Base-by-base conservation (phyloP, 2,888 invertebrate genomes). In the Prenolepis imparis region DNA sequence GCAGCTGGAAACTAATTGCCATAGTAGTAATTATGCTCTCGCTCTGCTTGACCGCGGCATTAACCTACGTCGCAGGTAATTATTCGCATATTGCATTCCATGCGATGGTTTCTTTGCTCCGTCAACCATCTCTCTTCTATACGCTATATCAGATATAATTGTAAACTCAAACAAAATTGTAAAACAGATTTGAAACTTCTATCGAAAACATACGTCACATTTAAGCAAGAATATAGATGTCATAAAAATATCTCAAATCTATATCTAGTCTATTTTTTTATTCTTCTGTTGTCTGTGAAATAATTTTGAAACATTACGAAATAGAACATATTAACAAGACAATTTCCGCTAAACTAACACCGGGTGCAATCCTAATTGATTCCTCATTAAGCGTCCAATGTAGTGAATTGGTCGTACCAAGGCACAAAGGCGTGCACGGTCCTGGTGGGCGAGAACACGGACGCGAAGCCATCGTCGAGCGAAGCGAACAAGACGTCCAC, bases 1-100 rank as follows among this genome's bases (percentile, higher is more conserved):
- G 99, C 95, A 98, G 98, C 88, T 98, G 98, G 98, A 98, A 98
- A 95, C 98, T 98, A 95, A 97, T 98, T 91, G 98, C 98, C 88
- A 97, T 99, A 94, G 97, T 97, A 90, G 97, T 98, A 94, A 97
- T 98, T 94, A 96, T 98, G 95, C 96, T 98, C 92, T 97, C 98
- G 91, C 96, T 98, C 92, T 96, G 98, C 93, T 96, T 98, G 91
- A 96, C 97, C 93, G 97, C 98, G 90, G 97, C 98, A 90, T 96
- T 98, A 90, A 97, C 97, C 91, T 98, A 98, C 95, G 97, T 98
- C 95, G 97, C 98, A 96, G 98, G 98, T 98, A 95, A 95, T 80
- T 80, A 80, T 80, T 80, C 78, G 59, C 70, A 44, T 59, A 80
- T 80, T 70, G 44, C 78, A 59, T 87, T 88, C 52, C 52, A 12